Evolutionary conservation across 2,888 invertebrate genomes (phyloP).

Genomic region (Incurvaria masculella): DNA sequence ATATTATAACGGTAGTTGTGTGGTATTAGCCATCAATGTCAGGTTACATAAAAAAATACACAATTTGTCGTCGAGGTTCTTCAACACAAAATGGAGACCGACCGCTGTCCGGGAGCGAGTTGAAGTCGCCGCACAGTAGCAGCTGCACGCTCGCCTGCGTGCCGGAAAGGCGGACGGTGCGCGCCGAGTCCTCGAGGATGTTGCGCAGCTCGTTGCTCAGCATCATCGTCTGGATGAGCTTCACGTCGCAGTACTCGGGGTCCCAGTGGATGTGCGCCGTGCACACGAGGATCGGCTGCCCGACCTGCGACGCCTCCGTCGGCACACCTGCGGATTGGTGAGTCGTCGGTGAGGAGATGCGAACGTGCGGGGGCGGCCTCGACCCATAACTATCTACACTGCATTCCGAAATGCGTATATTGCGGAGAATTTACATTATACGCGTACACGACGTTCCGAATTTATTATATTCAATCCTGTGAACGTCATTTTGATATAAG

Average conservation of each 20-base stretch:
- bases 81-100: slow-evolving; percentile 19
- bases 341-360: too few relatives aligned
- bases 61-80: background rate
- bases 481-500: too few relatives aligned
- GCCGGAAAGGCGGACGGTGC: slow-evolving; percentile 69
- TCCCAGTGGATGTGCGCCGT: slow-evolving; percentile 99
- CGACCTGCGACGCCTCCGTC: slow-evolving; percentile 70
- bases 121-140: slow-evolving; percentile 96
- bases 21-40: too few relatives aligned
- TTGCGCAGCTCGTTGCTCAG: slow-evolving; percentile 89
- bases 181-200: slow-evolving; percentile 83
- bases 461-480: too few relatives aligned
- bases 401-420: too few relatives aligned
- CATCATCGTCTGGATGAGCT: slow-evolving; percentile 99
- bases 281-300: slow-evolving; percentile 89
- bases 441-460: too few relatives aligned
- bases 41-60: too few relatives aligned
- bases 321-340: slow-evolving; percentile 57
- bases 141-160: slow-evolving; percentile 84
- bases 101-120: slow-evolving; percentile 96
- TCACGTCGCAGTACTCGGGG: slow-evolving; percentile 99
- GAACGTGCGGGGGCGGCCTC: too few relatives aligned
- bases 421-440: too few relatives aligned
- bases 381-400: too few relatives aligned
- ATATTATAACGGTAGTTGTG: too few relatives aligned